These are phyloP conservation scores for Lasioglossum figueresi DNA, from an alignment of 2,888 invertebrate species.

Conservation along the genomic window DNA sequence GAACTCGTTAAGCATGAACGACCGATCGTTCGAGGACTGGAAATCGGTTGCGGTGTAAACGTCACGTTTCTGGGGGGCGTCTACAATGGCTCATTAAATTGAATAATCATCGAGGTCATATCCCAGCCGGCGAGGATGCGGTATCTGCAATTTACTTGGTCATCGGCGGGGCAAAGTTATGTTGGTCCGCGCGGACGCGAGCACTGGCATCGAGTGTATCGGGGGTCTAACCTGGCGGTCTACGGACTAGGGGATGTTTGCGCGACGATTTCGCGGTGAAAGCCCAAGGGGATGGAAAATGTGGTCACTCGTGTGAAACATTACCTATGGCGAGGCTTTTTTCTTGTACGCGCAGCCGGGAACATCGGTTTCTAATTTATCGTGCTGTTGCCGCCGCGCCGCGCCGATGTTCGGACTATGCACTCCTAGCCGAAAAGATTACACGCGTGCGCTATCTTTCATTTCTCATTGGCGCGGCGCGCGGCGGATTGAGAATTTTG, in stretches of 20 bases:
- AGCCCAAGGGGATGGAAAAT: background rate
- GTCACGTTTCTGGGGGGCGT: conserved; percentile 77
- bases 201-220: conserved; percentile 37
- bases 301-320: background rate
- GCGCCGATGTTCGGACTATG: background rate
- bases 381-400: background rate
- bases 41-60: conserved; percentile 77
- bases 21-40: conserved; percentile 61
- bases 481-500: background rate
- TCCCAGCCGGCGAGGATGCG: conserved; percentile 58
- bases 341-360: background rate
- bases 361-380: conserved; percentile 1
- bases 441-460: background rate
- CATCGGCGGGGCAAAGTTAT: conserved; percentile 58
- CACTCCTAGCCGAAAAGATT: background rate
- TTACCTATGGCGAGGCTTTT: background rate
- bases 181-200: conserved; percentile 40
- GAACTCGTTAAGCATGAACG: conserved; percentile 70
- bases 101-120: conserved; percentile 77
- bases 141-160: conserved; percentile 66
- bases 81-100: conserved; percentile 79
- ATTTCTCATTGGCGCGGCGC: too few relatives aligned
- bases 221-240: conserved; percentile 13
- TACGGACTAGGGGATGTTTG: conserved; percentile 16
- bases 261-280: conserved; percentile 17